Percentiles rank a stretch among this genome's conserved stretches.
phyloP scores from a whole-genome alignment of 92 coral and sea anemone genomes.

The Phenganax subtilis region DNA sequence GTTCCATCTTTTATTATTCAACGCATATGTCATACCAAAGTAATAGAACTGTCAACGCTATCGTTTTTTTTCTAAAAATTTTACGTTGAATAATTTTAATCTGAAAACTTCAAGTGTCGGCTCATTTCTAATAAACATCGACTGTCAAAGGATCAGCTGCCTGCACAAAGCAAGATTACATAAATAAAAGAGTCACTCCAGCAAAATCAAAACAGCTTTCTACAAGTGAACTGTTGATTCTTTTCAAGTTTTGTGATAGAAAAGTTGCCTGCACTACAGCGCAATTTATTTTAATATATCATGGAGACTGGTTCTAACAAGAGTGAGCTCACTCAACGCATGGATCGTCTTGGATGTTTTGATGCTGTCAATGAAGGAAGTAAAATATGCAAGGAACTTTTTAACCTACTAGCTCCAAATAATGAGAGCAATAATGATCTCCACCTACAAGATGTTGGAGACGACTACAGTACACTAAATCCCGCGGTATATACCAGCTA shows the following conservation, averaged over 20 bases:
- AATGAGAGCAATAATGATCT: not conserved
- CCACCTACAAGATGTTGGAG: not conserved
- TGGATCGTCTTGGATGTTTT: slow-evolving; percentile 3
- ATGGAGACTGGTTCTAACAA: slow-evolving; percentile 8
- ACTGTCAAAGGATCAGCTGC: slow-evolving; percentile 16
- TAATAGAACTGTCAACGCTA: not conserved
- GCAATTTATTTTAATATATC: too few species aligned
- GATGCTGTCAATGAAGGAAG: not conserved
- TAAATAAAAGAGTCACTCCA: not conserved
- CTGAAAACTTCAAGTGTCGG: not conserved
- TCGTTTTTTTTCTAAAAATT: not conserved
- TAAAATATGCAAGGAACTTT: slow-evolving; percentile 1
- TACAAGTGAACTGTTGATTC: not conserved
- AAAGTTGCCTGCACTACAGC: not conserved
- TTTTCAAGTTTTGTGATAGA: not conserved
- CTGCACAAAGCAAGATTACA: not conserved
- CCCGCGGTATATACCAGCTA: not conserved
- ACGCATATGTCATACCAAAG: not conserved
- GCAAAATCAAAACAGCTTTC: not conserved
- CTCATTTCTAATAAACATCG: not conserved
- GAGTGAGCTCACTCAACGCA: not conserved
- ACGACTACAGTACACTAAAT: not conserved
- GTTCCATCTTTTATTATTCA: not conserved
- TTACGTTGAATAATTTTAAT: not conserved
- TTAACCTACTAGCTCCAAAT: not conserved